Evolutionary conservation across 2,888 invertebrate genomes (phyloP), one percentile per base, ranked within the genome.

Genomic region (Ceramica pisi): DNA sequence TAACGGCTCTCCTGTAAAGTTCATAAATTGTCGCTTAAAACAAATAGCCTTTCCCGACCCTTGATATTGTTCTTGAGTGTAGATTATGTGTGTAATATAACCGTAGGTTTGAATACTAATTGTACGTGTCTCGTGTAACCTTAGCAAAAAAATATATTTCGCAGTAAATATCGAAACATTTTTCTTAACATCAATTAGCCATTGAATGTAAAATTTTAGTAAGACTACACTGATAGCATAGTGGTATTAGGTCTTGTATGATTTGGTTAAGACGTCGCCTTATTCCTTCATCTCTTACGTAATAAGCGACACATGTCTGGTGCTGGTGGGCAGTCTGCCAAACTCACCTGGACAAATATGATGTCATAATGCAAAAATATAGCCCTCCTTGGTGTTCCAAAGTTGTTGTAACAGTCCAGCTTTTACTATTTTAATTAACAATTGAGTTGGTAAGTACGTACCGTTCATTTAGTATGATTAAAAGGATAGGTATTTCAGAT

Each of bases 291-390:
- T 46, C 23, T 31, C 46, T 75, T 70, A 46, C 14, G 57, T 76
- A 59, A 63, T 53, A 55, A 53, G 31, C 14, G 23, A 57, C 50
- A 38, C 35, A 59, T 53, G 46, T 59, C 23, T 48, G 2, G 41
- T 63, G 62, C 16, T 26, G 6, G 23, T 71, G 62, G 76, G 71
- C 77, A 77, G 48, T 16, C 48, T 75, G 71, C 53, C 71, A 75
- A 60, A 53, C 14, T 38, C 23, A 75, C 75, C 62, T 69, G 71
- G 9, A 63, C 59, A 16, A 21, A 23, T 14, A 23, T 53, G 59
- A 63, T 48, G 41, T 59, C 59, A 59, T 70, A 48, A 59, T 48
- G 10, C 19, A 48, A 59, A 51, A 46, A 46, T 69, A 48, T n/a
- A n/a, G 6, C 10, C 44, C 53, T n/a, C 8, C 6, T 26, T 26